These are phyloP conservation scores for Nannoperca obscura DNA, from an alignment of 2,797 vertebrate genomes.

Conservation along the genomic window DNA sequence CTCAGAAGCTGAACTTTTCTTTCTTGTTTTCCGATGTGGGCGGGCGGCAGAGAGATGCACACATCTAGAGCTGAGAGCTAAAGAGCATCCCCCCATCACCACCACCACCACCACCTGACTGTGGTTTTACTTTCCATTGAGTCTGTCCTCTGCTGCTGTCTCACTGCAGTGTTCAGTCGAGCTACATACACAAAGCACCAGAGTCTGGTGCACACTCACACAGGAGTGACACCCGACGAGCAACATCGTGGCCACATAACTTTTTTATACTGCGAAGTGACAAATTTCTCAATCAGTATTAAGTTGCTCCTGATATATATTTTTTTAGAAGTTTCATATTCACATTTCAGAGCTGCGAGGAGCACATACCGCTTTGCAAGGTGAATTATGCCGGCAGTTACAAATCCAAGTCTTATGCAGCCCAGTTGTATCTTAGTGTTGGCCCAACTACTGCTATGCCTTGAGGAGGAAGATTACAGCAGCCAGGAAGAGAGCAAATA, in stretches of 20 bases:
- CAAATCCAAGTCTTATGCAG: constrained; percentile 47
- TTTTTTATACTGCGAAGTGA: not conserved
- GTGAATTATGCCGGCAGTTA: constrained; percentile 48
- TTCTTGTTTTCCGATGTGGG: constrained; percentile 76
- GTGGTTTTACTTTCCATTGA: constrained; percentile 73
- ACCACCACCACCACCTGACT: constrained; percentile 45
- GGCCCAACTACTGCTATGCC: constrained; percentile 72
- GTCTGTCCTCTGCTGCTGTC: constrained; percentile 45
- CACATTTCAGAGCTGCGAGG: not conserved
- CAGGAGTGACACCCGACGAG: too few relatives aligned
- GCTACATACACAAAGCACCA: not conserved
- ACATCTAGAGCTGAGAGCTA: constrained; percentile 41
- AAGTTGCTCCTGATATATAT: too few relatives aligned
- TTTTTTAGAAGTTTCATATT: constrained; percentile 7
- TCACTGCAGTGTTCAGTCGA: not conserved
- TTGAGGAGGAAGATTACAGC: constrained; percentile 61
- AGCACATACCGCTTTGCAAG: constrained; percentile 8
- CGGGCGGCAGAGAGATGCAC: constrained; percentile 61
- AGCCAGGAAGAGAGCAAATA: constrained; percentile 41
- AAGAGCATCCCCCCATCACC: constrained; percentile 18
- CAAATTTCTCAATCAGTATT: too few relatives aligned
- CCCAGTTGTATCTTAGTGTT: constrained; percentile 44
- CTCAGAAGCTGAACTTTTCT: constrained; percentile 72
- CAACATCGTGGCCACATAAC: too few relatives aligned
- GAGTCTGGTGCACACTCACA: too few relatives aligned